Conservation (phyloP, 2,113 vertebrate genomes). For the Eonycteris spelaea region DNA sequence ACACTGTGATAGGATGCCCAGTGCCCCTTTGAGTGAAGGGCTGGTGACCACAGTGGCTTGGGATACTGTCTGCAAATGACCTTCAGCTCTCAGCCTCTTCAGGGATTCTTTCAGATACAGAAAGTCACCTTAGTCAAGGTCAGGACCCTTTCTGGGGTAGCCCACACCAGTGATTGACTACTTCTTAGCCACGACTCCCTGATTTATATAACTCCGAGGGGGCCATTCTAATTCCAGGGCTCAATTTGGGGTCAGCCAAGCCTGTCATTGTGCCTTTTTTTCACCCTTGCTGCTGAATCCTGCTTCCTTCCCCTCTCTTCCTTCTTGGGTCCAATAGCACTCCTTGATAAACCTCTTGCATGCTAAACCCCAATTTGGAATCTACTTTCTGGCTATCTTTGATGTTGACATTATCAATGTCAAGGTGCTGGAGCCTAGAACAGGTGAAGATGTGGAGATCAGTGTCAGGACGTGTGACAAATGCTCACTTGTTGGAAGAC, state of each 20-base stretch:
- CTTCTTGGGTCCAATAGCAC: background rate
- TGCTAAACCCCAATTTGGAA: background rate
- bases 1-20: fast-evolving
- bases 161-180: background rate
- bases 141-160: background rate
- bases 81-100: background rate
- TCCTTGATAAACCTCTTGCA: background rate
- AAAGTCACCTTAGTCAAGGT: background rate
- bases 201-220: background rate
- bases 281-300: background rate
- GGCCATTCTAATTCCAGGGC: background rate
- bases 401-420: background rate
- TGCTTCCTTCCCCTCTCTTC: background rate
- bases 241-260: background rate
- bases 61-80: background rate
- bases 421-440: background rate
- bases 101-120: background rate
- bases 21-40: background rate
- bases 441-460: background rate
- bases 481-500: background rate
- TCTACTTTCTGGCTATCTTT: background rate
- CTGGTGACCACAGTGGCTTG: background rate
- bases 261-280: background rate
- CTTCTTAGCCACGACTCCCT: no score
- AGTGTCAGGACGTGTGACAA: background rate